These are phyloP conservation scores for Melinaea menophilus DNA, from an alignment of 2,888 invertebrate species.

Conservation along the genomic window DNA sequence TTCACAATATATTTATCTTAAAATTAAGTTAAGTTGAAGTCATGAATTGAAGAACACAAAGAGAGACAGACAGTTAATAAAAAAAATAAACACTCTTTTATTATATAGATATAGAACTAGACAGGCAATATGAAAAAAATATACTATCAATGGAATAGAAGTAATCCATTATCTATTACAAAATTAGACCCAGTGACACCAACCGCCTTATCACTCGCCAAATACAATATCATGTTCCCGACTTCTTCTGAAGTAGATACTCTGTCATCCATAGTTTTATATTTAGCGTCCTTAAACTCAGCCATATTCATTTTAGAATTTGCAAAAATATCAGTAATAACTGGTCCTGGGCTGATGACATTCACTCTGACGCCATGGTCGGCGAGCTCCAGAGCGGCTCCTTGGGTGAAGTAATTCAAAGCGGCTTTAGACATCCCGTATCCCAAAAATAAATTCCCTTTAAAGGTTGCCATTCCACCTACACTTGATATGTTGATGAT, in stretches of 20 bases:
- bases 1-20: no score
- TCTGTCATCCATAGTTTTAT: constrained; percentile 19
- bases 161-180: constrained; percentile 34
- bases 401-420: constrained; percentile 84
- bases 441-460: constrained; percentile 12
- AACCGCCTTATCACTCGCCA: constrained; percentile 38
- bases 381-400: constrained; percentile 81
- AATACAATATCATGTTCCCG: constrained; percentile 32
- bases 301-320: constrained; percentile 77
- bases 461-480: constrained; percentile 20
- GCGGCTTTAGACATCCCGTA: constrained; percentile 45
- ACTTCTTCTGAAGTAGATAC: constrained; percentile 34
- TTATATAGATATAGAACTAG: no score
- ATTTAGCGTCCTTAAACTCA: constrained; percentile 13
- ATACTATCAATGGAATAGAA: not conserved
- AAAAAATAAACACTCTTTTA: no score
- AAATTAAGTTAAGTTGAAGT: no score
- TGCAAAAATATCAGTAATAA: constrained; percentile 49
- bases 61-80: no score
- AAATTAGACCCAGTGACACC: constrained; percentile 37
- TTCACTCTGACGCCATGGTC: constrained; percentile 79
- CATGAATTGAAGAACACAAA: no score
- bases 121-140: no score
- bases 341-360: constrained; percentile 84
- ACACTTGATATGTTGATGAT: constrained; percentile 51